Conservation (phyloP, 1,140 invertebrate species). For the Hydropsyche tenuis region DNA sequence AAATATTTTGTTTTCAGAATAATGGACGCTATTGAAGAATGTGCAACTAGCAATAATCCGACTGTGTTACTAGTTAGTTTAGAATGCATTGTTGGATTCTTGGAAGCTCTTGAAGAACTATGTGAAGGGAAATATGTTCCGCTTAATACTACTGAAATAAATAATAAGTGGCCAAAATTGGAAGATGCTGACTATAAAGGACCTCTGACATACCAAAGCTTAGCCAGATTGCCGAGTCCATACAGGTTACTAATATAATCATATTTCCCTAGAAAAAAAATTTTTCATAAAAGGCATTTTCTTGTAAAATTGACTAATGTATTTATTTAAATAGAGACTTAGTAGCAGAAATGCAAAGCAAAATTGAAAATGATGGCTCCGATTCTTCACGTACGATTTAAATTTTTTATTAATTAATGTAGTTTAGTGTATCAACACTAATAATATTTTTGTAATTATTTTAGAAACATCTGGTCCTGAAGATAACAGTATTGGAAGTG, state of each 20-base stretch:
- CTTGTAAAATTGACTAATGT: slow-evolving; percentile 24
- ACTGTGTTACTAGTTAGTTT: slow-evolving; percentile 79
- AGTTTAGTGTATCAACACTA: too few relatives aligned
- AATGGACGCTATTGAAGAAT: slow-evolving; percentile 91
- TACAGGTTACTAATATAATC: slow-evolving; percentile 64
- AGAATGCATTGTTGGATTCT: slow-evolving; percentile 81
- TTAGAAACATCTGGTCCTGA: slow-evolving; percentile 62
- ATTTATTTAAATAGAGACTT: slow-evolving; percentile 59
- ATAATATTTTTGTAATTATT: slow-evolving; percentile 24
- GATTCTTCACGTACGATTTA: slow-evolving; percentile 62
- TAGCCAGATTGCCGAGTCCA: slow-evolving; percentile 79
- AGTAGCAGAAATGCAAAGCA: slow-evolving; percentile 59
- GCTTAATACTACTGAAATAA: slow-evolving; percentile 69
- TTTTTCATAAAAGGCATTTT: slow-evolving; percentile 26
- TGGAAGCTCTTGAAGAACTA: slow-evolving; percentile 82
- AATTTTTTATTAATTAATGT: slow-evolving; percentile 2
- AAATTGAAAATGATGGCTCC: slow-evolving; percentile 57
- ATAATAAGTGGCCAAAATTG: slow-evolving; percentile 73
- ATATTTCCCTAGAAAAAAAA: not conserved
- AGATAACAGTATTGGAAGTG: slow-evolving; percentile 60
- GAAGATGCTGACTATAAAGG: slow-evolving; percentile 84
- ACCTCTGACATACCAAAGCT: slow-evolving; percentile 83
- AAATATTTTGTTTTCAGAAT: slow-evolving; percentile 68
- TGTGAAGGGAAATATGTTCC: slow-evolving; percentile 64
- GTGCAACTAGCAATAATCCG: slow-evolving; percentile 70